Evolutionary conservation across 2,797 vertebrate species (phyloP).

Genomic region (Coregonus suidteri): DNA sequence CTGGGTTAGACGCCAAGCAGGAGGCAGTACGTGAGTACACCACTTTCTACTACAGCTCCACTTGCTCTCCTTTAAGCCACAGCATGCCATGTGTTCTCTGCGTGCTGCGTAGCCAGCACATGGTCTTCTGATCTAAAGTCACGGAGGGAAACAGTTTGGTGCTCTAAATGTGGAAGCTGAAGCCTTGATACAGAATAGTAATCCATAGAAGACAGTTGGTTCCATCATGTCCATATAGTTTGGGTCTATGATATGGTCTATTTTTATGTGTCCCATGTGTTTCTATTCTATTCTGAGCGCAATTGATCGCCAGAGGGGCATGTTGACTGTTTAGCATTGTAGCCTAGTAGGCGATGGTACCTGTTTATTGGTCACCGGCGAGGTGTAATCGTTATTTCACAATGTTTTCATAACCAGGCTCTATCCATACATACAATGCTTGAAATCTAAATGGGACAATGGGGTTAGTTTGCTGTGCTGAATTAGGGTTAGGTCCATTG

Average conservation of each 20-base stretch:
- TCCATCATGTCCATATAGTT: neutral
- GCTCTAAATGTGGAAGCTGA: neutral
- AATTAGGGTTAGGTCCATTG: too few relatives aligned
- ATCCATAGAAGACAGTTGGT: neutral
- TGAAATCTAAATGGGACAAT: too few relatives aligned
- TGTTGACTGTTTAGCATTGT: neutral
- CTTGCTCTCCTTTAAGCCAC: neutral
- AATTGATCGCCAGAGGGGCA: neutral
- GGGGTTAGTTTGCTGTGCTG: too few relatives aligned
- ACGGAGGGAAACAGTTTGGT: neutral
- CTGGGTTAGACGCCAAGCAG: constrained; percentile 87
- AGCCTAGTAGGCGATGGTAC: neutral
- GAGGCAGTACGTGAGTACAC: constrained; percentile 96
- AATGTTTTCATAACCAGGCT: too few relatives aligned
- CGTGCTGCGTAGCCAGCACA: neutral
- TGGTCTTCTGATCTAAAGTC: neutral
- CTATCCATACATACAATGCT: too few relatives aligned
- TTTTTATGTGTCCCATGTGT: neutral
- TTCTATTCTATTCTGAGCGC: neutral
- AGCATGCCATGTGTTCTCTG: neutral
- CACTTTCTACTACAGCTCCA: neutral
- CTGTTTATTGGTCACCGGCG: neutral
- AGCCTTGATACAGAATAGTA: neutral
- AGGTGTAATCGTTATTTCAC: neutral
- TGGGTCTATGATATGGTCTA: neutral